Conservation (phyloP, 2,113 vertebrate species). For the Bujurquina vittata region DNA sequence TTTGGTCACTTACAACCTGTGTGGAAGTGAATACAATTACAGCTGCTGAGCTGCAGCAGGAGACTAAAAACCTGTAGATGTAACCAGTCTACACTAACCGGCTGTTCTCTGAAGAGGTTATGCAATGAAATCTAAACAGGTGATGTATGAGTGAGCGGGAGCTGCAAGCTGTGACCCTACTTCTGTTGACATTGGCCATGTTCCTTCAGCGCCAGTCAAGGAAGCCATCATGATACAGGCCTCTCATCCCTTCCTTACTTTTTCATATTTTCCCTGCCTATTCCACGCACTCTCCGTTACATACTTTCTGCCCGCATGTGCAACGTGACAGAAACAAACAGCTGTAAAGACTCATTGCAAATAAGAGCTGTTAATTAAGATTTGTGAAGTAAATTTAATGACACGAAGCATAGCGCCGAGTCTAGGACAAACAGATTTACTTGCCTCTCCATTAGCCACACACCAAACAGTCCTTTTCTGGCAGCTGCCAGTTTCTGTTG, state of each 20-base stretch:
- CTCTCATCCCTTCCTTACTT: constrained; percentile 21
- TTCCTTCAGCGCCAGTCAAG: constrained; percentile 44
- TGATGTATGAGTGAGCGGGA: constrained; percentile 61
- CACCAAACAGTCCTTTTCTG: constrained; percentile 53
- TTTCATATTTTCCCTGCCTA: background rate
- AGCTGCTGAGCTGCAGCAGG: constrained; percentile 25
- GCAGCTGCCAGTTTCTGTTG: constrained; percentile 46
- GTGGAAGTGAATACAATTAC: constrained; percentile 15
- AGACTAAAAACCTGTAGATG: constrained; percentile 11
- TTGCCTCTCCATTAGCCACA: constrained; percentile 22
- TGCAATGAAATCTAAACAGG: constrained; percentile 60
- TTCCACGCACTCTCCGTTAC: background rate
- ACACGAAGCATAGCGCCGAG: constrained; percentile 1
- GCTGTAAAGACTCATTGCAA: background rate
- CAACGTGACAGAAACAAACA: background rate
- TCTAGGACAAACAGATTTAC: constrained; percentile 10
- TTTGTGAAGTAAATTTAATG: background rate
- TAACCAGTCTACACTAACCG: constrained; percentile 38
- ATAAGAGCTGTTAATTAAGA: background rate
- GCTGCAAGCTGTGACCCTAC: constrained; percentile 33
- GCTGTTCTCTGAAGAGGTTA: constrained; percentile 54
- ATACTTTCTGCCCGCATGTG: background rate
- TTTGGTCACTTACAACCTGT: constrained; percentile 9
- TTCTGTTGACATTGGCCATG: constrained; percentile 68
- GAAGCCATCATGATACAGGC: constrained; percentile 24